A percentile compares a stretch with the other conserved stretches of the same genome.
Conservation (phyloP, 1,140 invertebrate species). For the Argopecten irradians region DNA sequence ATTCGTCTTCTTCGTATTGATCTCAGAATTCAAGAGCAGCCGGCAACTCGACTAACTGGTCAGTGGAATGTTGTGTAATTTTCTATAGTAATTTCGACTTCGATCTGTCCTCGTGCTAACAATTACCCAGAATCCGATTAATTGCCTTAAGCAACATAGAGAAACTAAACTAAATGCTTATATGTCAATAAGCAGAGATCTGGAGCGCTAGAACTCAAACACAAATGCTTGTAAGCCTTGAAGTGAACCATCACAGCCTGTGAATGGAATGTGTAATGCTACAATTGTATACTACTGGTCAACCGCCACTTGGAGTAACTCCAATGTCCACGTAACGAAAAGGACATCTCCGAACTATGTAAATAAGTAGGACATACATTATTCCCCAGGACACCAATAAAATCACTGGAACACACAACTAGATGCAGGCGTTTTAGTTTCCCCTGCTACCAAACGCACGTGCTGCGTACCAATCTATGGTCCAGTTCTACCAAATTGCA, state of each 20-base stretch:
- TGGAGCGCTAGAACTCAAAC: no score
- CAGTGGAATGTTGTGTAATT: slow-evolving; percentile 14
- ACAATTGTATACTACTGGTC: neutral
- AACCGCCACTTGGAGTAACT: neutral
- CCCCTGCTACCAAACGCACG: neutral
- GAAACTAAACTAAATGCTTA: neutral
- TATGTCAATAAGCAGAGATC: neutral
- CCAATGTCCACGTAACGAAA: neutral
- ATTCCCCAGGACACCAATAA: neutral
- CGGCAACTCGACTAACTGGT: neutral
- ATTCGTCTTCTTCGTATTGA: neutral
- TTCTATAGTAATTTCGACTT: neutral
- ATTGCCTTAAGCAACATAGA: neutral
- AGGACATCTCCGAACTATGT: neutral
- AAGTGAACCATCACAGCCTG: no score
- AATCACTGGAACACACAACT: neutral
- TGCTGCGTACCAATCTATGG: neutral
- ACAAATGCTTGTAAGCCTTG: no score
- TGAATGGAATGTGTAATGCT: neutral
- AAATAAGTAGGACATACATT: neutral
- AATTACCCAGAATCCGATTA: neutral
- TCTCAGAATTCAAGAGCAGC: neutral
- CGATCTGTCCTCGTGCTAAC: neutral
- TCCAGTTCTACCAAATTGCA: neutral
- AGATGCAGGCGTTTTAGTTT: neutral